These are phyloP conservation scores for Rhodophaea formosa DNA, from an alignment of 2,888 invertebrate genomes.

Conservation along the genomic window DNA sequence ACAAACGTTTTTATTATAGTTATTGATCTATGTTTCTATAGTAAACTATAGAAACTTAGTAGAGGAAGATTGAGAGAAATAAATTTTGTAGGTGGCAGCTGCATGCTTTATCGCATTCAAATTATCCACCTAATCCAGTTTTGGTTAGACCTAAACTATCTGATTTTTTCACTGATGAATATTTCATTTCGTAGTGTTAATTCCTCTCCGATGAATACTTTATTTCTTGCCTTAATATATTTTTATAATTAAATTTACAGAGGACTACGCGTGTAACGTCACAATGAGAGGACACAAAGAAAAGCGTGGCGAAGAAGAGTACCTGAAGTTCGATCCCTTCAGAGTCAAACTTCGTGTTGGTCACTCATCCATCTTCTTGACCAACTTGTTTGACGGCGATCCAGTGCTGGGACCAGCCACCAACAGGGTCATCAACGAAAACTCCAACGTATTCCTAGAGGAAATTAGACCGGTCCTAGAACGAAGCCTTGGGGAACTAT, in stretches of 20 bases:
- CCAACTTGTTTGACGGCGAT: conserved; percentile 85
- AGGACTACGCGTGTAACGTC: conserved; percentile 84
- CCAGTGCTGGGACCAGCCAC: conserved; percentile 84
- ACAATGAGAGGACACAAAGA: conserved; percentile 83
- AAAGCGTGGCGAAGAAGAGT: conserved; percentile 78
- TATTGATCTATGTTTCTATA: neutral
- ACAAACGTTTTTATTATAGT: neutral
- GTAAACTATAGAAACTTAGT: neutral
- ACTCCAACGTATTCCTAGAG: conserved; percentile 84
- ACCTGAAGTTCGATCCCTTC: conserved; percentile 84
- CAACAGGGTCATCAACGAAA: conserved; percentile 85
- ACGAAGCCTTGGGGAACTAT: conserved; percentile 82
- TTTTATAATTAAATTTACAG: conserved; percentile 59
- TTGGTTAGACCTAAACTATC: no score
- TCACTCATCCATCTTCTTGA: conserved; percentile 81
- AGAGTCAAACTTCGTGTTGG: conserved; percentile 82
- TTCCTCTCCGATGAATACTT: no score
- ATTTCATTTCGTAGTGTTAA: no score
- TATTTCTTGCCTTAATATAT: neutral
- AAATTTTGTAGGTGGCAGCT: no score
- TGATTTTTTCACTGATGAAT: no score
- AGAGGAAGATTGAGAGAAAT: no score
- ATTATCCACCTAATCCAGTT: no score
- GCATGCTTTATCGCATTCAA: no score
- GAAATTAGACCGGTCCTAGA: conserved; percentile 86